A percentile compares a stretch with the other conserved stretches of the same genome.
phyloP scores from a whole-genome alignment of 2,113 vertebrate species.

The Protobothrops flavoviridis region DNA sequence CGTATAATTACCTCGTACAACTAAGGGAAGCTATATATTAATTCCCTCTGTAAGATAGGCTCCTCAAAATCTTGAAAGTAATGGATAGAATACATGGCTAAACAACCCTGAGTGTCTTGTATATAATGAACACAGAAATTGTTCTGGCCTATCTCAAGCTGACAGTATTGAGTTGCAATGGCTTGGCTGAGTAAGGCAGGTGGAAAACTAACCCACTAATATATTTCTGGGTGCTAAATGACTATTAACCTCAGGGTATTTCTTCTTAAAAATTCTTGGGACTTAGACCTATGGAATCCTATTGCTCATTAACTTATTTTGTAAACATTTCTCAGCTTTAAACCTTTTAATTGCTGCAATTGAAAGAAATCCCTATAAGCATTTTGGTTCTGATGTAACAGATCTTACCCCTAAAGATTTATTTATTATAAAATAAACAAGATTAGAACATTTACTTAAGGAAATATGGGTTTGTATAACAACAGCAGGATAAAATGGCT shows the following conservation, averaged over 20 bases:
- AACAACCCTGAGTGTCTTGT: not conserved
- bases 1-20: not conserved
- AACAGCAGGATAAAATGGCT: not conserved
- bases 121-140: not conserved
- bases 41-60: not conserved
- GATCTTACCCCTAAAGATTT: not conserved
- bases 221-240: not conserved
- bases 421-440: not conserved
- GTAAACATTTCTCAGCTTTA: not conserved
- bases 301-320: not conserved
- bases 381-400: not conserved
- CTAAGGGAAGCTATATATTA: not conserved
- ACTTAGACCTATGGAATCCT: not conserved
- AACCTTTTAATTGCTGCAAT: not conserved
- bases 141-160: not conserved
- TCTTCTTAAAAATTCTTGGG: not conserved
- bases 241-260: not conserved
- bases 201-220: not conserved
- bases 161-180: not conserved
- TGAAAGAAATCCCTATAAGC: not conserved
- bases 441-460: not conserved
- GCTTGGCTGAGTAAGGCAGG: not conserved
- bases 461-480: not conserved
- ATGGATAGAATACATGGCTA: not conserved
- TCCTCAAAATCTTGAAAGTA: not conserved